These are phyloP conservation scores for Drosophila nikananu DNA, from an alignment of 1,140 invertebrate species.

Conservation along the genomic window DNA sequence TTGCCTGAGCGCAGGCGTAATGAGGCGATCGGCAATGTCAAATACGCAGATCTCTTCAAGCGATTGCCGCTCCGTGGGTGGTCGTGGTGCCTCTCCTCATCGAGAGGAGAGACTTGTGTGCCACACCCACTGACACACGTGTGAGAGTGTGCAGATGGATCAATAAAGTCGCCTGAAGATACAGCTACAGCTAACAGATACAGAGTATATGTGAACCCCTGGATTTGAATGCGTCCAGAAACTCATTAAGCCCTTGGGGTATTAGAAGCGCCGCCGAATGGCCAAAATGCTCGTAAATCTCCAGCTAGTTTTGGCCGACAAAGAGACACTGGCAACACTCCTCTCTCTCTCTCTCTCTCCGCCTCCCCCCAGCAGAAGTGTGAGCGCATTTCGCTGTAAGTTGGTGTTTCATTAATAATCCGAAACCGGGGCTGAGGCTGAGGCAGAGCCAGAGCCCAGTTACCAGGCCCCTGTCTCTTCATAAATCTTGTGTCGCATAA, in stretches of 20 bases:
- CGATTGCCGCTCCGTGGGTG: conserved; percentile 77
- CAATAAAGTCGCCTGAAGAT: conserved; percentile 25
- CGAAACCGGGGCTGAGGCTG: neutral
- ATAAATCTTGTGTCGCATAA: conserved; percentile 84
- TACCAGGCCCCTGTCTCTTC: conserved; percentile 48
- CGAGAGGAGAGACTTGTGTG: conserved; percentile 3
- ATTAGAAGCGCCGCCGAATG: conserved; percentile 50
- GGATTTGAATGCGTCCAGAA: conserved; percentile 66
- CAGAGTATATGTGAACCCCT: neutral
- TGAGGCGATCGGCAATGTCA: conserved; percentile 76
- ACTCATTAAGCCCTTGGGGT: conserved; percentile 63
- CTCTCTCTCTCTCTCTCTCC: too few species aligned
- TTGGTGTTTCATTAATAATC: conserved; percentile 82
- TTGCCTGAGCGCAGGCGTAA: conserved; percentile 77
- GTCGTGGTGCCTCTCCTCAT: conserved; percentile 26
- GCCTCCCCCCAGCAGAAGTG: neutral
- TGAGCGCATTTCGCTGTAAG: conserved; percentile 80
- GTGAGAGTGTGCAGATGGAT: conserved; percentile 31
- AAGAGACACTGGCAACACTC: neutral
- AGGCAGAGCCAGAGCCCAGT: conserved; percentile 1
- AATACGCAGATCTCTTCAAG: conserved; percentile 71
- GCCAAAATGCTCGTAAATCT: conserved; percentile 61
- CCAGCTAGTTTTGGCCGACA: conserved; percentile 45
- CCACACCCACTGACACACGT: conserved; percentile 31
- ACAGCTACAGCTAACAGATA: neutral